phyloP scores from a whole-genome alignment of 2,888 invertebrate species.

The Exocentrus adspersus region DNA sequence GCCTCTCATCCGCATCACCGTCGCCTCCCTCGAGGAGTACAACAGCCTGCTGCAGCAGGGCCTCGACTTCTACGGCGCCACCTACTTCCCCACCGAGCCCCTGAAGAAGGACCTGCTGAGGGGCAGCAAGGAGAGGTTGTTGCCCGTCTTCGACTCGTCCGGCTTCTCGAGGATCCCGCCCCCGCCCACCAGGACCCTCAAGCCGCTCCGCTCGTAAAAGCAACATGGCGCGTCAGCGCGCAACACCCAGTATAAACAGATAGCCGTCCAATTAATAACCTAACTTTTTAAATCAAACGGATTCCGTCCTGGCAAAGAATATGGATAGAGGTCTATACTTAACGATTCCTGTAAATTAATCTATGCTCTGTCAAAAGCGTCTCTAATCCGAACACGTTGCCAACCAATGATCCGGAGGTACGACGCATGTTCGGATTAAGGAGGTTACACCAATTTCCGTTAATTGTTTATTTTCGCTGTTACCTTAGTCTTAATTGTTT shows the following conservation, averaged over 20 bases:
- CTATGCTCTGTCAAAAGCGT: too few relatives aligned
- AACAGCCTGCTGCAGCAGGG: constrained; percentile 84
- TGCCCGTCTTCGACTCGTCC: constrained; percentile 86
- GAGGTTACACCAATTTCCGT: too few relatives aligned
- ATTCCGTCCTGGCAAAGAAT: constrained; percentile 1
- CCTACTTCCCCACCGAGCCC: constrained; percentile 86
- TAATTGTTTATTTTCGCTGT: neutral
- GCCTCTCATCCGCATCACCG: constrained; percentile 76
- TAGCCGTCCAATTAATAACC: too few relatives aligned
- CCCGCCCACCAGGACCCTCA: constrained; percentile 76
- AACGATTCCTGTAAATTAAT: too few relatives aligned
- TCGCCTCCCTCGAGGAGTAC: constrained; percentile 80
- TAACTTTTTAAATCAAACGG: constrained; percentile 23
- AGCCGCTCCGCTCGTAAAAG: constrained; percentile 53
- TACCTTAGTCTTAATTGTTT: neutral
- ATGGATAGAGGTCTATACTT: neutral
- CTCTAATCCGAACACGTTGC: too few relatives aligned
- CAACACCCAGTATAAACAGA: too few relatives aligned
- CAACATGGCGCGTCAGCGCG: too few relatives aligned
- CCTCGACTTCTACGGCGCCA: constrained; percentile 87
- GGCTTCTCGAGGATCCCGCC: constrained; percentile 87
- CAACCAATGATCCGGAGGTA: too few relatives aligned
- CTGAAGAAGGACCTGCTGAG: constrained; percentile 69
- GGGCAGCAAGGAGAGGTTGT: constrained; percentile 63
- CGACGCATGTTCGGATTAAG: too few relatives aligned